Base-by-base conservation (phyloP, 2,797 vertebrate genomes). In the Odontamblyopus lacepedii region DNA sequence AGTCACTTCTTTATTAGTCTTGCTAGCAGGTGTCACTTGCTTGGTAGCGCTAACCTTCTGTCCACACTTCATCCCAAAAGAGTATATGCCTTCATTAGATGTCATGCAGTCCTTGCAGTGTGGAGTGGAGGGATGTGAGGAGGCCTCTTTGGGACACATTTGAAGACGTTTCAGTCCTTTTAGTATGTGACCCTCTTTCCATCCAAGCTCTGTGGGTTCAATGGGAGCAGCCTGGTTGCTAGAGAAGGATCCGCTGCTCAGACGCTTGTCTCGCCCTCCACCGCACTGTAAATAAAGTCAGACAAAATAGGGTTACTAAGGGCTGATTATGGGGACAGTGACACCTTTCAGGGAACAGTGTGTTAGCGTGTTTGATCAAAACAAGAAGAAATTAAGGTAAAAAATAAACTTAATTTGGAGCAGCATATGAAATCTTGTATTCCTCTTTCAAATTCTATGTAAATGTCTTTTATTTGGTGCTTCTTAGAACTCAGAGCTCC, bases 31-130 rank as follows among this genome's bases (percentile, higher is more conserved):
- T 78, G 80, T 78, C 84, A 64, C 78, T 74, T 75, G 83, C 53
- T 88, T 92, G 76, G 63, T 89, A 53, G 73, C 48, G 35, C 38
- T 69, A 3, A 66, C 81, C 74, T 91, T 91, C 75, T 83, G 88
- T 12, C 82, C 86, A 72, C 83, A 92, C 77, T 95, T 96, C 69
- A 95, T 86, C 77, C 95, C 96, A 63, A 95, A 92, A 38, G 96
- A 97, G 85, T 97, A 97, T 83, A 97, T 97, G 29, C 95, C 96
- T 89, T 97, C 96, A 7, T 97, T 97, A 13, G 96, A 97, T 80
- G 95, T 95, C 96, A 96, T 96, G 82, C 96, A 96, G 56, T 97
- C 96, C 87, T 95, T 96, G 89, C 95, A 96, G 73, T 95, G 95
- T 85, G 94, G 93, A 74, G 92, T 94, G 69, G 94, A 90, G 78